Conservation (phyloP, 2,113 vertebrate species). For the Hystrix cristata region DNA sequence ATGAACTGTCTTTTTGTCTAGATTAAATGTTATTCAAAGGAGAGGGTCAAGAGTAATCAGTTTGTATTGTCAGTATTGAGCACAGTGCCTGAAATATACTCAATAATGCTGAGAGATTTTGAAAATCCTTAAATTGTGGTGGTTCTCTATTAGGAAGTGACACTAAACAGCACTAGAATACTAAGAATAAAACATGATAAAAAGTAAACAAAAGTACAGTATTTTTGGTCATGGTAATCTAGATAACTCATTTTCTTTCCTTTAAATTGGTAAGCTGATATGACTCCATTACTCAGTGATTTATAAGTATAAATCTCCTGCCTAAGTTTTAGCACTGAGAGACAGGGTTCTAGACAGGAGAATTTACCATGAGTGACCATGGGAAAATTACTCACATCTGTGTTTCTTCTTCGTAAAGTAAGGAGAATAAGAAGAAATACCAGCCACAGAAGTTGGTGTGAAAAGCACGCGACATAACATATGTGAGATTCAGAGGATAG, state of each 20-base stretch:
- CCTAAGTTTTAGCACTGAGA: not conserved
- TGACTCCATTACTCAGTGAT: not conserved
- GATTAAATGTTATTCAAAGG: not conserved
- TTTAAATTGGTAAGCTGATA: not conserved
- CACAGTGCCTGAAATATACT: not conserved
- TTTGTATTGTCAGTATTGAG: not conserved
- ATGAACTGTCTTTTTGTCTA: not conserved
- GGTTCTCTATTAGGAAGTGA: not conserved
- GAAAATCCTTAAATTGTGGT: not conserved
- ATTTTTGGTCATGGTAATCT: not conserved
- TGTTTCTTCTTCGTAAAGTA: not conserved
- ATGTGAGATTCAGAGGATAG: not conserved
- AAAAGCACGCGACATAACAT: not conserved
- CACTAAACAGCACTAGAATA: not conserved
- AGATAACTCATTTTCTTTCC: not conserved
- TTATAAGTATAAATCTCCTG: not conserved
- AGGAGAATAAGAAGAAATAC: not conserved
- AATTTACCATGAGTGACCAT: not conserved
- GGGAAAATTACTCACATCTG: not conserved
- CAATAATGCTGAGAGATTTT: not conserved
- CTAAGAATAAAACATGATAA: not conserved
- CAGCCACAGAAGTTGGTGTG: not conserved
- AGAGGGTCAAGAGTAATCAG: not conserved
- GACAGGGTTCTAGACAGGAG: not conserved
- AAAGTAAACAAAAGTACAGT: not conserved